Evolutionary conservation across 2,888 invertebrate species (phyloP).

Genomic region (Melanargia galathea): DNA sequence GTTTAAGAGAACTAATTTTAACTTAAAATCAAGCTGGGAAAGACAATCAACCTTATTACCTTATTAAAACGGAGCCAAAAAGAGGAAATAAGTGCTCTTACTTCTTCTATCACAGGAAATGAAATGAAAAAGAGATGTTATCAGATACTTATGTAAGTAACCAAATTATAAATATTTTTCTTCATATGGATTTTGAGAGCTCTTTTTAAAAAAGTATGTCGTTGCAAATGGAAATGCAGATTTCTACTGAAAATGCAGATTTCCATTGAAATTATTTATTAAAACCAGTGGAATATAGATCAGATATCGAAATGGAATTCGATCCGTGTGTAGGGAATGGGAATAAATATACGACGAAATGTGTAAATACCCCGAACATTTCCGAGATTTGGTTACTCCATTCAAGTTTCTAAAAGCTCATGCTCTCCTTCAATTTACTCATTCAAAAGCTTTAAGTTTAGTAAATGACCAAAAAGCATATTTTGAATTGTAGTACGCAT

Average conservation of each 20-base stretch:
- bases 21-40: too few relatives aligned
- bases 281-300: conserved; percentile 3
- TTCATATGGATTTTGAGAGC: neutral
- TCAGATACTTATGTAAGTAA: neutral
- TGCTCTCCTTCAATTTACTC: conserved; percentile 25
- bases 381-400: conserved; percentile 24
- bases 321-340: neutral
- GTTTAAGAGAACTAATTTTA: too few relatives aligned
- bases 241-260: neutral
- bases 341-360: conserved; percentile 6
- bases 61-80: too few relatives aligned
- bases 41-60: too few relatives aligned
- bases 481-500: too few relatives aligned
- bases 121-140: neutral
- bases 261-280: neutral
- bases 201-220: neutral
- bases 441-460: conserved; percentile 26
- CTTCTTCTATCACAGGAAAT: neutral
- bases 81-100: neutral
- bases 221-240: neutral
- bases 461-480: conserved; percentile 2
- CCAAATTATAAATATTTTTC: neutral
- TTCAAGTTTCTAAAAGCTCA: conserved; percentile 29
- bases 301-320: neutral
- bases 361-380: conserved; percentile 28